Base-by-base conservation (phyloP, 2,888 invertebrate genomes). In the Morpho achilles region DNA sequence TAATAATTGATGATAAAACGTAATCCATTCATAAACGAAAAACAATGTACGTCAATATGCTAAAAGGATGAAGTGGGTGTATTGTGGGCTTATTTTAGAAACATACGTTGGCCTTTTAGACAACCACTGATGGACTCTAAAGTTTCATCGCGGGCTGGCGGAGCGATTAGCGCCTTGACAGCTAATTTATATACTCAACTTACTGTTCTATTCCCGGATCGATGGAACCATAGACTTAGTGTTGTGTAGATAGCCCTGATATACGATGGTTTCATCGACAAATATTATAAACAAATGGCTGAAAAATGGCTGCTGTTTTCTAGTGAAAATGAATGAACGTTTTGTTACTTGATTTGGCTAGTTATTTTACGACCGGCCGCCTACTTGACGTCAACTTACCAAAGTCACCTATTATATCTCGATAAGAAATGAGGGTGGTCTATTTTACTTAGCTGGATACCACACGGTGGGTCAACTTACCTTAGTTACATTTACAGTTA, bases 171-270 rank as follows among this genome's bases (percentile, higher is more conserved):
- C 86, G 81, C 67, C 70, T 75, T 87, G 89, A 89, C 90, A 90
- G 88, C 87, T 89, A 88, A 90, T 90, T 89, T 89, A 89, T 89
- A 84, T 86, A 87, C 86, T 86, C 86, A 85, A 88, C 86, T 87
- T 86, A 88, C 86, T 74, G 80, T 80, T 86, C 87, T 89, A 88
- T 90, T 89, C 81, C 73, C 73, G 77, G 77, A 70, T 78, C 77
- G 77, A 76, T 74, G 70, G 69, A 67, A 45, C 68, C 73, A 70
- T 70, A 81, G 82, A 76, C 70, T 58, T 60, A 43, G 53, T 55
- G 66, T 22, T 71, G 61, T 66, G 64, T 76, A 85, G 86, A 85
- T 66, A 67, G 56, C 78, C 64, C 76, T 32, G 32, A 32, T 32
- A 32, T 32, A 16, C 32, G 5, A 32, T 32, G 32, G 5, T 32